These are phyloP conservation scores for Gymnothorax reevesii DNA, from an alignment of 2,797 vertebrate genomes.

Conservation along the genomic window DNA sequence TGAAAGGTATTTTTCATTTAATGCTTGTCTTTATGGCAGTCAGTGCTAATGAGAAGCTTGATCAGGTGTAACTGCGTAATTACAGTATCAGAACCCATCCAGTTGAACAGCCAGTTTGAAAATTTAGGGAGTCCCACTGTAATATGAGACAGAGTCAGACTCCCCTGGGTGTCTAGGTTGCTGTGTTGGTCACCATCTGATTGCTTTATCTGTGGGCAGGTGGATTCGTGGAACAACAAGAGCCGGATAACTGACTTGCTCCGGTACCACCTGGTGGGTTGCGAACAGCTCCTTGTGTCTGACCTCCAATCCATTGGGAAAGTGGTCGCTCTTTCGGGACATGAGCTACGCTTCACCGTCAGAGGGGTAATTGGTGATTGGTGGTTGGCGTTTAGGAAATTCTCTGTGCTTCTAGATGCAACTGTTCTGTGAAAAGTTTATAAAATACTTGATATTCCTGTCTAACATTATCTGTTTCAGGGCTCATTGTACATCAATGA, in stretches of 20 bases:
- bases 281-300: constrained; percentile 70
- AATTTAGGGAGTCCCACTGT: neutral
- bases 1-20: neutral
- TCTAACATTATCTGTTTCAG: constrained; percentile 59
- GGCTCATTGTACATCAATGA: constrained; percentile 85
- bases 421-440: neutral
- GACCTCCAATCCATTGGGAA: constrained; percentile 74
- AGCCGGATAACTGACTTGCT: constrained; percentile 64
- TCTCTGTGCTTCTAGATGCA: neutral
- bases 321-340: constrained; percentile 74
- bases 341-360: constrained; percentile 69
- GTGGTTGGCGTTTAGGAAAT: neutral
- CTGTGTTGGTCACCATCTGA: neutral
- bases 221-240: constrained; percentile 56
- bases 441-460: neutral
- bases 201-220: constrained; percentile 45
- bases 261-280: constrained; percentile 81
- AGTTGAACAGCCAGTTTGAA: neutral
- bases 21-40: neutral
- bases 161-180: neutral
- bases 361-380: constrained; percentile 66
- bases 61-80: neutral
- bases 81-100: neutral
- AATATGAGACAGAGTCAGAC: neutral
- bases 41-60: neutral